Evolutionary conservation across 2,888 invertebrate genomes (phyloP).

Genomic region (Xestia ashworthii): DNA sequence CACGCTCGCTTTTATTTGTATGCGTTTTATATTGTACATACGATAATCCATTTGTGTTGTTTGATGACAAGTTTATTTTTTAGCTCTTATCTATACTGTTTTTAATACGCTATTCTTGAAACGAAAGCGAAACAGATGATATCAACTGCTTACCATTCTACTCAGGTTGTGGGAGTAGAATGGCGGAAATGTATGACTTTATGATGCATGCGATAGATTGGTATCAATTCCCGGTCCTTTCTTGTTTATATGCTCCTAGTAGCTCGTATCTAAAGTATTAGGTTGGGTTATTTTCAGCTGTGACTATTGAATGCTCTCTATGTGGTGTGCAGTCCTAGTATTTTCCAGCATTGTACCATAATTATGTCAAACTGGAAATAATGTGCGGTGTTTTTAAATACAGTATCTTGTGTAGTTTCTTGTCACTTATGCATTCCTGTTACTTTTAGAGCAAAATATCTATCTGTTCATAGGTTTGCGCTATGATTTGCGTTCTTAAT

Average conservation of each 20-base stretch:
- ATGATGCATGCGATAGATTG: slow-evolving; percentile 41
- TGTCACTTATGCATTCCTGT: not conserved
- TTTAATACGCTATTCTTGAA: slow-evolving; percentile 19
- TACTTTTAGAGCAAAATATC: not conserved
- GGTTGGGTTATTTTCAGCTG: slow-evolving; percentile 1
- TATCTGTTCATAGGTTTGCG: not conserved
- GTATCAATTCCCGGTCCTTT: slow-evolving; percentile 45
- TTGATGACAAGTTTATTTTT: slow-evolving; percentile 1
- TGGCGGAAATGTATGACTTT: slow-evolving; percentile 43
- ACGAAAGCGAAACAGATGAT: slow-evolving; percentile 38
- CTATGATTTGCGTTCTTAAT: not conserved
- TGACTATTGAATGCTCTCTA: not conserved
- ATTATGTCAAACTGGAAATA: not conserved
- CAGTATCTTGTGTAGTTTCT: not conserved
- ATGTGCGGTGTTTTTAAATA: not conserved
- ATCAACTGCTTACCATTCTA: slow-evolving; percentile 50
- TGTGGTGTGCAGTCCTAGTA: slow-evolving; percentile 24
- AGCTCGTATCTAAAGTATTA: slow-evolving; percentile 19
- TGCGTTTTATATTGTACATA: slow-evolving; percentile 16
- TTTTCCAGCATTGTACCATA: not conserved
- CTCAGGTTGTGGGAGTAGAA: slow-evolving; percentile 44
- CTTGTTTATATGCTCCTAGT: slow-evolving; percentile 53
- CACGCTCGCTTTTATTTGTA: not conserved
- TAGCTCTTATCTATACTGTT: not conserved
- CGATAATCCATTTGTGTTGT: slow-evolving; percentile 11